phyloP scores from a whole-genome alignment of 2,888 invertebrate genomes.

The Brenthis daphne region DNA sequence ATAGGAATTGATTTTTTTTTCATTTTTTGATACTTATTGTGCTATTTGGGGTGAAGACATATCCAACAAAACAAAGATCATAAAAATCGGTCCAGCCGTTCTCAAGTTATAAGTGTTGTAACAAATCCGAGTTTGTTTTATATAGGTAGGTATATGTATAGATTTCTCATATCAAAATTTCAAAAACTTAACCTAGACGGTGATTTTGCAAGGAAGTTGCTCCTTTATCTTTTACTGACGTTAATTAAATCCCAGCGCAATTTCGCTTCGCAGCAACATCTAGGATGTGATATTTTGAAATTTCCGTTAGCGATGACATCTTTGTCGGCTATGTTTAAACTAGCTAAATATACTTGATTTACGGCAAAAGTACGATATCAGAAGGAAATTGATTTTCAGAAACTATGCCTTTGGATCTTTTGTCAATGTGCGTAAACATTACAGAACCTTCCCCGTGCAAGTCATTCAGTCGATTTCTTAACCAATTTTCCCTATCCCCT shows the following conservation, averaged over 20 bases:
- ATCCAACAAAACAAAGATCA: no score
- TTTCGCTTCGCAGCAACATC: slow-evolving; percentile 21
- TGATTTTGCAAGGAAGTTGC: not conserved
- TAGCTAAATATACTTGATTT: slow-evolving; percentile 45
- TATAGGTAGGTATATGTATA: not conserved
- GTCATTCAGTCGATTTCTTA: not conserved
- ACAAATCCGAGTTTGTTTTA: not conserved
- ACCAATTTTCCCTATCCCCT: not conserved
- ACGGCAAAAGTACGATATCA: slow-evolving; percentile 45
- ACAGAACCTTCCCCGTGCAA: not conserved
- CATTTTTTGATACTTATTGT: no score
- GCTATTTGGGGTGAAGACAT: no score
- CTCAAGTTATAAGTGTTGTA: no score
- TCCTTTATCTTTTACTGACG: slow-evolving; percentile 1
- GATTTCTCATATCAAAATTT: not conserved
- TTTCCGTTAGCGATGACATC: slow-evolving; percentile 34
- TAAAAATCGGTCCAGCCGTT: no score
- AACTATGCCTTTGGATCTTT: slow-evolving; percentile 31
- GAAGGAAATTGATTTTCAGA: slow-evolving; percentile 60
- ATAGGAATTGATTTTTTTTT: no score
- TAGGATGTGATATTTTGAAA: slow-evolving; percentile 40
- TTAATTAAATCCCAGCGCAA: slow-evolving; percentile 29
- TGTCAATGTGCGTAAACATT: slow-evolving; percentile 12
- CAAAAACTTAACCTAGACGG: not conserved
- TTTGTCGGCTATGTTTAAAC: slow-evolving; percentile 27